Evolutionary conservation across 1,140 invertebrate genomes (phyloP).

Genomic region (Linepithema humile): DNA sequence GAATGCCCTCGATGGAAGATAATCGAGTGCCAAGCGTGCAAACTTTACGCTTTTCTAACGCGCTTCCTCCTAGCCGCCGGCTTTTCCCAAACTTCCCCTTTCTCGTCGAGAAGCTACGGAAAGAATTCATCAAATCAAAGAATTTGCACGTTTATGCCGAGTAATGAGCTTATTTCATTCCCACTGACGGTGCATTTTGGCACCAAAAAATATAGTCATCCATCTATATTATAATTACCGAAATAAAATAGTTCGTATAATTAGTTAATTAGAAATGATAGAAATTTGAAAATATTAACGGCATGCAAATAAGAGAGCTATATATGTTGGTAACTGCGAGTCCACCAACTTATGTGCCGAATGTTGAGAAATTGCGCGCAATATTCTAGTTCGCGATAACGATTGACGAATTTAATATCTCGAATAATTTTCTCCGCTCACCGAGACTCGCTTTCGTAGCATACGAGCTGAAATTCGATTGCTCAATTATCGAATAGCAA

Average conservation of each 20-base stretch:
- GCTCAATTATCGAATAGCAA: neutral
- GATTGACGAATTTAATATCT: neutral
- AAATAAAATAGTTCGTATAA: neutral
- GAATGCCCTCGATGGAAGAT: slow-evolving; percentile 55
- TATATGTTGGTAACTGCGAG: neutral
- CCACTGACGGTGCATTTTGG: neutral
- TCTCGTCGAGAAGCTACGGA: slow-evolving; percentile 19
- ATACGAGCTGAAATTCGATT: neutral
- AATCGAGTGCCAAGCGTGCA: slow-evolving; percentile 65
- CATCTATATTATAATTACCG: slow-evolving; percentile 1
- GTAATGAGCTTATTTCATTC: slow-evolving; percentile 6
- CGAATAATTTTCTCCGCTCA: neutral
- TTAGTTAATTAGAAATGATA: neutral
- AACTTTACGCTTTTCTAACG: slow-evolving; percentile 73
- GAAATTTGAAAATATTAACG: slow-evolving; percentile 2
- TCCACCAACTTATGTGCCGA: neutral
- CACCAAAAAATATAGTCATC: neutral
- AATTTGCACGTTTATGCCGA: neutral
- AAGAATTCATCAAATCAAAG: neutral
- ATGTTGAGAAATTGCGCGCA: neutral
- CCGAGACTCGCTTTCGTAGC: neutral
- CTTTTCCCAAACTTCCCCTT: slow-evolving; percentile 26
- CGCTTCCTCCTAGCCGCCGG: slow-evolving; percentile 72
- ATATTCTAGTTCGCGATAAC: neutral
- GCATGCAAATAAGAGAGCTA: neutral